Evolutionary conservation across 2,113 vertebrate species (phyloP).

Genomic region (Nipponia nippon): DNA sequence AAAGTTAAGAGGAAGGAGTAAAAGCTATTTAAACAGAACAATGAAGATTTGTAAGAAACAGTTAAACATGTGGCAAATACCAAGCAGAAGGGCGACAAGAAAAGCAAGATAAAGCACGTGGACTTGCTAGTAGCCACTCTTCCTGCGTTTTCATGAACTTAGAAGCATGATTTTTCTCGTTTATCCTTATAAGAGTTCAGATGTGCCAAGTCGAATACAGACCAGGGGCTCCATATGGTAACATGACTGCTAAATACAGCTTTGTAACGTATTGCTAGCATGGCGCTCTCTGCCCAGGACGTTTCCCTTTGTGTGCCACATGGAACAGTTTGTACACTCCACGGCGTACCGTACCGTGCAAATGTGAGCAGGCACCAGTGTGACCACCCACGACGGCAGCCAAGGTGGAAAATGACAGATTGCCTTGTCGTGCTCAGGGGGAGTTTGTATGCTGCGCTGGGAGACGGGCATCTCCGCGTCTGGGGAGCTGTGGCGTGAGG

Average conservation of each 20-base stretch:
- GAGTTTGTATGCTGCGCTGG: background rate
- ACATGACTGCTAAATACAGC: background rate
- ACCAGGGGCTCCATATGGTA: background rate
- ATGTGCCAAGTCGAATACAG: background rate
- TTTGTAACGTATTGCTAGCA: background rate
- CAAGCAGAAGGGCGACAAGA: background rate
- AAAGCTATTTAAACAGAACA: background rate
- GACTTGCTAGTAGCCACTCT: background rate
- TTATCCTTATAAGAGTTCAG: background rate
- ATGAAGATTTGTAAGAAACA: background rate
- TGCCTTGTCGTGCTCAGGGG: background rate
- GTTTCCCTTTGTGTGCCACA: background rate
- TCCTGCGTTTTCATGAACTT: background rate
- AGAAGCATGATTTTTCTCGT: background rate
- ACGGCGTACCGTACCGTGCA: rapidly evolving
- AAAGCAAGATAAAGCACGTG: background rate
- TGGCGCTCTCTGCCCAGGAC: rapidly evolving
- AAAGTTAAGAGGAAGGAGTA: background rate
- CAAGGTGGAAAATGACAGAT: background rate
- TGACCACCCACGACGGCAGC: background rate
- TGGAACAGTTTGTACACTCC: background rate
- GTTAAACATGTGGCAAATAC: background rate
- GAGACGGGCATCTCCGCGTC: background rate
- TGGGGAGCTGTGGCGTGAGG: background rate
- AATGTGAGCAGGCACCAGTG: background rate